Evolutionary conservation across 2,797 vertebrate species (phyloP).

Genomic region (Anguilla megastoma): DNA sequence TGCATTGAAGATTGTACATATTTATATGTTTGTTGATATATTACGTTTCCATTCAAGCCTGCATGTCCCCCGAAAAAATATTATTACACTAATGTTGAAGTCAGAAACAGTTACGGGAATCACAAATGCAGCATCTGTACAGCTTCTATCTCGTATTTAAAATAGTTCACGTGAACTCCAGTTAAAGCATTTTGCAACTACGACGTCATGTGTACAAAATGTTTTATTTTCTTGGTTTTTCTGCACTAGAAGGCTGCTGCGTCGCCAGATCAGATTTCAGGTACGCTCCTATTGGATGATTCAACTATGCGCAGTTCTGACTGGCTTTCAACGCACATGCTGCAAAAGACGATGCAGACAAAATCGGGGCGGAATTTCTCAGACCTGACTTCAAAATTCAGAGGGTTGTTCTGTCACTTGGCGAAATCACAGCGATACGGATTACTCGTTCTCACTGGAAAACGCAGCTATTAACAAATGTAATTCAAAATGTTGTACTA

Average conservation of each 20-base stretch:
- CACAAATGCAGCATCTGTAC: no score
- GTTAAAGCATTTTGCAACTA: not conserved
- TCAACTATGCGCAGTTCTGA: not conserved
- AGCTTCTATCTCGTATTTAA: no score
- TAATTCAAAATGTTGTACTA: not conserved
- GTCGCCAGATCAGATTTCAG: slow-evolving; percentile 26
- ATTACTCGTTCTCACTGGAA: slow-evolving; percentile 11
- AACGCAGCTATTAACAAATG: not conserved
- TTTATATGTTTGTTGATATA: not conserved
- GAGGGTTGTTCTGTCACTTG: not conserved
- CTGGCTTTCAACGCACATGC: slow-evolving; percentile 6
- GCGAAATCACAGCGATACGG: not conserved
- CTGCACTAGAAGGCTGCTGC: not conserved
- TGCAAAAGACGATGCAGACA: slow-evolving; percentile 13
- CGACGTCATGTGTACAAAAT: not conserved
- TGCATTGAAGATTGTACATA: not conserved
- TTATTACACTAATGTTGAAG: not conserved
- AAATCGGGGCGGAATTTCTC: not conserved
- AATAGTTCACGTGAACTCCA: not conserved
- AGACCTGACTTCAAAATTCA: not conserved
- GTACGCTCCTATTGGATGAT: slow-evolving; percentile 24
- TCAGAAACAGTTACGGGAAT: not conserved
- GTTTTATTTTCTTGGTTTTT: not conserved
- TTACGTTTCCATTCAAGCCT: not conserved
- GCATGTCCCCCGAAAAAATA: not conserved